A percentile compares a stretch with the other conserved stretches of the same genome.
These are phyloP conservation scores for Anas capensis DNA, from an alignment of 2,797 vertebrate genomes.

Conservation along the genomic window DNA sequence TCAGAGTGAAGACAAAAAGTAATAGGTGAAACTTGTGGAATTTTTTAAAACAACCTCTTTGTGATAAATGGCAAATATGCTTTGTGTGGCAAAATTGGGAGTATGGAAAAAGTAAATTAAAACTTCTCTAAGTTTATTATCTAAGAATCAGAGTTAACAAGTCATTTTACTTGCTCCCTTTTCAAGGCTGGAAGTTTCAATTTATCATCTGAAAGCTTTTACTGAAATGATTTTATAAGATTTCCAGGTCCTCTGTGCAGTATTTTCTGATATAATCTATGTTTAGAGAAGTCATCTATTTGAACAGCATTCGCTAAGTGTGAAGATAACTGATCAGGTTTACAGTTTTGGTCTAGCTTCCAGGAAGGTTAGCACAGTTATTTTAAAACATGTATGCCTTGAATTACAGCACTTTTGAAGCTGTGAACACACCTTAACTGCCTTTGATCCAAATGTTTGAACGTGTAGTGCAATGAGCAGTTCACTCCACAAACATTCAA, in stretches of 20 bases:
- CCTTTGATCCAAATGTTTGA: conserved; percentile 43
- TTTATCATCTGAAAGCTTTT: background rate
- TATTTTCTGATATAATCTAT: background rate
- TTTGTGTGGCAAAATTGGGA: background rate
- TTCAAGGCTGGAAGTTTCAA: background rate
- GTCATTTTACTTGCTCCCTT: background rate
- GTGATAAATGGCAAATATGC: background rate
- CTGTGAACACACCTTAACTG: conserved; percentile 45
- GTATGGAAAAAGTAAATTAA: background rate
- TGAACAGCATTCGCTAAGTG: background rate
- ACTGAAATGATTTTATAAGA: background rate
- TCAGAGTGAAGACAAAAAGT: background rate
- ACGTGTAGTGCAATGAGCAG: background rate
- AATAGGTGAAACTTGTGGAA: accelerated
- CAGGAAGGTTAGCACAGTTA: conserved; percentile 30
- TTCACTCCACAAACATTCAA: conserved; percentile 6
- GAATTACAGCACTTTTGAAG: background rate
- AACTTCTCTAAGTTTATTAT: background rate
- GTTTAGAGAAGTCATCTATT: background rate
- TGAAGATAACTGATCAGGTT: background rate
- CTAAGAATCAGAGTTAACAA: background rate
- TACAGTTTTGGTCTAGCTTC: conserved; percentile 2
- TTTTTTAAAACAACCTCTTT: background rate
- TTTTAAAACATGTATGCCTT: conserved; percentile 28
- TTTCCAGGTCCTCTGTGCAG: background rate